Base-by-base conservation (phyloP, 2,888 invertebrate species). In the Panopea generosa region DNA sequence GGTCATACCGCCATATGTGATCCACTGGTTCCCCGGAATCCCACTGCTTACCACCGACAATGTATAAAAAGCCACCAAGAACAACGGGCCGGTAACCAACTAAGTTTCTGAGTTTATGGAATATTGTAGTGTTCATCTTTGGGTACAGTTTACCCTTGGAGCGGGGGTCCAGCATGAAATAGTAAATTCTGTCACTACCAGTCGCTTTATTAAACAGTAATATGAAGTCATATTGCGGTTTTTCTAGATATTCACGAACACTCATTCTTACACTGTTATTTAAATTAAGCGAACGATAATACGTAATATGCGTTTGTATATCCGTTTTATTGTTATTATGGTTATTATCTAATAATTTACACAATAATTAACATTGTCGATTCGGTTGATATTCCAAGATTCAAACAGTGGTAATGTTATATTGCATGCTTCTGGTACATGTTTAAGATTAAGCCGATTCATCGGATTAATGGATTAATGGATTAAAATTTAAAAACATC, bases 21-120 rank as follows among this genome's bases (percentile, higher is more conserved):
- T 81, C 63, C 20, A 82, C 62, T 47, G 77, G 71, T 7, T 74
- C 75, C 0, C 89, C 88, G 6, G 86, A 82, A 50, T 83, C 80
- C 87, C 87, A 85, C 57, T 88, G 84, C 56, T 87, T 86, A 0
- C 89, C 89, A 3, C 88, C 89, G 22, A 88, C 74, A 14, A 90
- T 74, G 59, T 87, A 90, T 20, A 90, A 70, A 45, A 71, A 73
- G 29, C 85, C 86, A 50, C 86, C 82, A 27, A 86, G 40, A 2
- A 87, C 88, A 1, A 89, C 81, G 1, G 85, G 82, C 24, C 85
- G 72, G 75, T 88, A 89, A 40, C 86, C 86, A 18, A 84, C 80
- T 7, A 90, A 68, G 61, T 87, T 86, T 59, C 86, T 82, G 16
- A 90, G 57, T 56, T 82, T 86, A 4, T 75, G 65, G 63, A 87